Conservation (phyloP, 2,888 invertebrate species). For the Bellardia pandia region DNA sequence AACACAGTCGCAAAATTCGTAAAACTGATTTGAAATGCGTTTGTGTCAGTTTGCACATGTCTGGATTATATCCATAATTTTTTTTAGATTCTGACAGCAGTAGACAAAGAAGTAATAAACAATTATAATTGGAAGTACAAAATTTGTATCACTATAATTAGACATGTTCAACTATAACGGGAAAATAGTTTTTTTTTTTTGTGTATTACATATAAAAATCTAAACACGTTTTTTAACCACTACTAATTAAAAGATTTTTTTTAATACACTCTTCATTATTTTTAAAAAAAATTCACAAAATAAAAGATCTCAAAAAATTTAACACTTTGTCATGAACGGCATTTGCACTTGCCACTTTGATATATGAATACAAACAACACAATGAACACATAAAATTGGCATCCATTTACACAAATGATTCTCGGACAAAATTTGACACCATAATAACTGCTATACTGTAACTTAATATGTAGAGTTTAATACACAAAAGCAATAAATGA, state of each 20-base stretch:
- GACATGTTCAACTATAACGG: too few relatives aligned
- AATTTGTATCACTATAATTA: too few relatives aligned
- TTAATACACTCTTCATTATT: neutral
- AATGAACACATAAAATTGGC: conserved; percentile 34
- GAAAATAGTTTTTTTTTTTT: too few relatives aligned
- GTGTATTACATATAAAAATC: too few relatives aligned
- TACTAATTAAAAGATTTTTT: neutral
- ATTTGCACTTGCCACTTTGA: conserved; percentile 45
- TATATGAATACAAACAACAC: conserved; percentile 36
- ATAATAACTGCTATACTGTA: conserved; percentile 14
- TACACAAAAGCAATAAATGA: neutral
- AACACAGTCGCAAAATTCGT: too few relatives aligned
- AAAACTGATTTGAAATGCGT: too few relatives aligned
- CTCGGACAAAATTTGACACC: conserved; percentile 49
- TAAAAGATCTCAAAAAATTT: neutral
- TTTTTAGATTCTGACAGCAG: too few relatives aligned
- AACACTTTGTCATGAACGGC: neutral
- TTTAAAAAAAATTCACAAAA: neutral
- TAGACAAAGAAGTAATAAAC: too few relatives aligned
- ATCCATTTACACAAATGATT: conserved; percentile 30
- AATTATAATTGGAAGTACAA: too few relatives aligned
- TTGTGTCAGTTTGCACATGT: too few relatives aligned
- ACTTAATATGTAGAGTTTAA: conserved; percentile 37
- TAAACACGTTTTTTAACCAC: too few relatives aligned
- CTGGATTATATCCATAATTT: too few relatives aligned